Evolutionary conservation across 2,888 invertebrate species (phyloP).

Genomic region (Tromatobia lineatoria): DNA sequence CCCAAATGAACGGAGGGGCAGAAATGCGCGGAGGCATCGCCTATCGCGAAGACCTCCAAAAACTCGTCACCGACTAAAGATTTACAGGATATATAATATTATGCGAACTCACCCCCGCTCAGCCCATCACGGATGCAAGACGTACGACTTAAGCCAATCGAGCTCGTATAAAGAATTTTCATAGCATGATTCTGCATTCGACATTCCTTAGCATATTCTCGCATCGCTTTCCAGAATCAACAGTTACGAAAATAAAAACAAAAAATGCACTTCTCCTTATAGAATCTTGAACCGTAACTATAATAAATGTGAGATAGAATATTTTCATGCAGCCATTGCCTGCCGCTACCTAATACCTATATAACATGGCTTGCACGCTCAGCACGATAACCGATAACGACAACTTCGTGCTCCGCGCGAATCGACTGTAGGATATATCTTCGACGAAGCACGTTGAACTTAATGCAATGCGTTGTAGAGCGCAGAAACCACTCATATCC

Average conservation of each 20-base stretch:
- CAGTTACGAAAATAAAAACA: not conserved
- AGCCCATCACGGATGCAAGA: constrained; percentile 13
- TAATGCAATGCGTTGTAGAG: constrained; percentile 38
- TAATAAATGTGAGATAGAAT: constrained; percentile 10
- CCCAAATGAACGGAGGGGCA: constrained; percentile 77
- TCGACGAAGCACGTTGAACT: constrained; percentile 28
- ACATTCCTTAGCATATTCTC: constrained; percentile 19
- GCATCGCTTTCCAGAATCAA: not conserved
- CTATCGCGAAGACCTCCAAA: constrained; percentile 62
- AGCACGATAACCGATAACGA: constrained; percentile 62
- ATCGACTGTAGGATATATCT: constrained; percentile 29
- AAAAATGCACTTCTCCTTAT: not conserved
- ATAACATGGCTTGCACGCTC: constrained; percentile 9
- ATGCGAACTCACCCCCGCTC: constrained; percentile 40
- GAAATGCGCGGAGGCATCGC: constrained; percentile 41
- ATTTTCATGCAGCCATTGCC: not conserved
- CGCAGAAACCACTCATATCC: constrained; percentile 63
- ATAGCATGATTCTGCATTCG: constrained; percentile 22
- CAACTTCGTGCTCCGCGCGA: constrained; percentile 30
- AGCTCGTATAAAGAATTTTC: constrained; percentile 7
- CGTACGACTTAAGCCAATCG: constrained; percentile 6
- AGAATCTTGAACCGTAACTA: not conserved
- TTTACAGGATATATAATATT: constrained; percentile 58
- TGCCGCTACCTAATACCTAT: constrained; percentile 2
- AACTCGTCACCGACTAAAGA: constrained; percentile 60